Base-by-base conservation (phyloP, 2,888 invertebrate species). In the Galerucella pusilla region DNA sequence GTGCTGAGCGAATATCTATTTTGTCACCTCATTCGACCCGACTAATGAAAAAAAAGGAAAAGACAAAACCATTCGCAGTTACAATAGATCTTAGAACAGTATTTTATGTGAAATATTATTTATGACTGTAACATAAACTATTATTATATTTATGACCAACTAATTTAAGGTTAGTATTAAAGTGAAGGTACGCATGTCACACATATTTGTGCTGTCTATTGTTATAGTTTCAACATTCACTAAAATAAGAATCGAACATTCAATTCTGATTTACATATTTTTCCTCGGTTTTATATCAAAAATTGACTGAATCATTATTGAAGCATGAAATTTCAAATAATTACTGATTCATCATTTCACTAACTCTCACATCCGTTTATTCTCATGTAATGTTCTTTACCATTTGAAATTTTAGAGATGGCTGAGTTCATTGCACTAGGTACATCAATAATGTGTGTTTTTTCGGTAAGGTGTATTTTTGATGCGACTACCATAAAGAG, bases 81-180 rank as follows among this genome's bases (percentile, higher is more conserved):
- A 52, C 71, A 64, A 71, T 64, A 71, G 25, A 63, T 71, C 64
- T 71, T 54, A 42, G 42, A 71, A 71, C 61, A 64, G 54, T 45
- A 64, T 64, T 71, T 64, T 71, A 71, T 49, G 64, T 52, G 71
- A 71, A 64, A 63, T 64, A 64, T 49, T 71, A 71, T 71, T 71
- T 71, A 71, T 42, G 71, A 52, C 64, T 71, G 49, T 42, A 54
- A 49, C 71, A 54, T 64, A 71, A 71, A 71, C 71, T 71, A 64
- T 71, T 71, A 71, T 71, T 64, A 71, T 35, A 71, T 71, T 71
- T 64, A 71, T 52, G 71, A 42, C 25, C 71, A 64, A 35, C 63
- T 63, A 63, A 63, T 63, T 71, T 71, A 64, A 64, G 52, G 54
- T 54, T 64, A 20, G 20, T 57, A 35, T 28, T 42, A 42, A 20